Evolutionary conservation across 2,797 vertebrate species (phyloP).

Genomic region (Enteromius thamalakanensis): DNA sequence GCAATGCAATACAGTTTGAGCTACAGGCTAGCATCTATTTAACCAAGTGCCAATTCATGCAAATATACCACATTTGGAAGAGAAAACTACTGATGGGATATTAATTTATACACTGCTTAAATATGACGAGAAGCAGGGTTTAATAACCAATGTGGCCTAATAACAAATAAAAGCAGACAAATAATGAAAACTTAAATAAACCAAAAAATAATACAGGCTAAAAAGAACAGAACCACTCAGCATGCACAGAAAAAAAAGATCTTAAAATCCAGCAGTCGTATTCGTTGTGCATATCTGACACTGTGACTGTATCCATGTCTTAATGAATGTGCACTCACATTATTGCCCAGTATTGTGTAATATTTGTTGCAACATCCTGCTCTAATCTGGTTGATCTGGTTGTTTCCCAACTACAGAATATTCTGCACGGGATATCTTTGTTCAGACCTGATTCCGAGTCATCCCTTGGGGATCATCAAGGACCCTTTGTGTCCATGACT

Average conservation of each 20-base stretch:
- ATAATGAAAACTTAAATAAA: neutral
- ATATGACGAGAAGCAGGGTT: neutral
- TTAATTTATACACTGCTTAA: neutral
- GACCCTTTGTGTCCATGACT: constrained; percentile 66
- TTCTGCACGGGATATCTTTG: constrained; percentile 51
- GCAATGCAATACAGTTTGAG: neutral
- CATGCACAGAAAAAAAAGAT: neutral
- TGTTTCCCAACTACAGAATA: constrained; percentile 47
- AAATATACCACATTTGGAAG: neutral
- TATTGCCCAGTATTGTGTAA: constrained; percentile 9
- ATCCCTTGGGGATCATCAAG: constrained; percentile 63
- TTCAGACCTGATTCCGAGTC: constrained; percentile 51
- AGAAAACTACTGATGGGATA: too few relatives aligned
- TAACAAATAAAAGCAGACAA: neutral
- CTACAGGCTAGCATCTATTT: neutral
- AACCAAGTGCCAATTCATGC: neutral
- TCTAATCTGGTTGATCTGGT: constrained; percentile 50
- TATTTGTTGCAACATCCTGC: constrained; percentile 13
- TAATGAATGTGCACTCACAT: constrained; percentile 13
- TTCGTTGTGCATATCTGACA: neutral
- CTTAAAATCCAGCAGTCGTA: neutral
- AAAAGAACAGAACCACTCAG: neutral
- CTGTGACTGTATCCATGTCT: neutral
- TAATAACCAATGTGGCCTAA: neutral
- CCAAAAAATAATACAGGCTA: neutral